Conservation (phyloP, 2,797 vertebrate species). For the Myotis daubentonii region DNA sequence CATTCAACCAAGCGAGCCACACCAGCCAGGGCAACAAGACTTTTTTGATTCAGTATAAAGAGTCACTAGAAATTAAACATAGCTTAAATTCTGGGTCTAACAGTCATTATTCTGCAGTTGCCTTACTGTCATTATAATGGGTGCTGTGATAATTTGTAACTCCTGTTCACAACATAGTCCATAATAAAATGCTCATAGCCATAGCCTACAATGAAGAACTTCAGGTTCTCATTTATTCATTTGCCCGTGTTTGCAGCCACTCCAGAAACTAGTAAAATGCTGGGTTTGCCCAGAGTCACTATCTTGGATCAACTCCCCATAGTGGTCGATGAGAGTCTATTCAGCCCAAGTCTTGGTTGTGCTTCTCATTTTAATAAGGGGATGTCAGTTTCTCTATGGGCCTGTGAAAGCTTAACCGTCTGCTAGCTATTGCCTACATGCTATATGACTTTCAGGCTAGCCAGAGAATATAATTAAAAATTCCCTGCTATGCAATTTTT, state of each 20-base stretch:
- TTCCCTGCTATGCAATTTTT: background rate
- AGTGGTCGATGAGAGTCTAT: background rate
- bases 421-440: background rate
- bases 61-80: background rate
- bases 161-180: background rate
- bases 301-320: background rate
- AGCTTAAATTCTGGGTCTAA: background rate
- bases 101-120: background rate
- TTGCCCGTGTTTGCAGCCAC: background rate
- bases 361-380: background rate
- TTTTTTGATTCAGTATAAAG: background rate
- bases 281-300: background rate
- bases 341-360: background rate
- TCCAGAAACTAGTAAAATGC: background rate
- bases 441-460: background rate
- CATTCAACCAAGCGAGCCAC: background rate
- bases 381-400: background rate
- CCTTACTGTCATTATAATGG: background rate
- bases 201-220: background rate
- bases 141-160: background rate
- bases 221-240: background rate
- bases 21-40: background rate
- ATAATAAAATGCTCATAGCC: background rate
- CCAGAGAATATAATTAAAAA: conserved; percentile 50
- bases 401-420: background rate